A percentile compares a stretch with the other conserved stretches of the same genome.
Evolutionary conservation across 2,888 invertebrate genomes (phyloP).

Genomic region (Melipona bicolor): DNA sequence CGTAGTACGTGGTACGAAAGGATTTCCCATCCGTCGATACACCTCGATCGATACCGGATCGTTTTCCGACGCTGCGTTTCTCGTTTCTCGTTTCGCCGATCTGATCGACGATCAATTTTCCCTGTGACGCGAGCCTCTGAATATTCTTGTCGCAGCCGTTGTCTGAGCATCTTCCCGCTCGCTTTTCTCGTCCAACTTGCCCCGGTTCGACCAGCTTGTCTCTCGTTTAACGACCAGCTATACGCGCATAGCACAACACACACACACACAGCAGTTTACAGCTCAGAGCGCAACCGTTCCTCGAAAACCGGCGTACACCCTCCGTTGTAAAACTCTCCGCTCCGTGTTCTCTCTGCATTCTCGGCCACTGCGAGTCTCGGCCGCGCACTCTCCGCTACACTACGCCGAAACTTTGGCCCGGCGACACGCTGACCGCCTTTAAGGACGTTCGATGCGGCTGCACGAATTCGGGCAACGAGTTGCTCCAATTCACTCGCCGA

Average conservation of each 20-base stretch:
- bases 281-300: not conserved
- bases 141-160: not conserved
- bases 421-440: conserved; percentile 17
- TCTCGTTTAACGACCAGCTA: not conserved
- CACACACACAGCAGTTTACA: conserved; percentile 4
- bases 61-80: not conserved
- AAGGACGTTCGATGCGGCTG: not conserved
- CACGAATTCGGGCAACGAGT: not conserved
- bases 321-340: conserved; percentile 8
- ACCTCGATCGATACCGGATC: not conserved
- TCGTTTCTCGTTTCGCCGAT: not conserved
- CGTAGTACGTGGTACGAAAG: not conserved
- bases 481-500: not conserved
- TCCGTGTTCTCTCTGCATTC: conserved; percentile 21
- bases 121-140: too few relatives aligned
- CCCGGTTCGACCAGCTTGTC: not conserved
- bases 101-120: not conserved
- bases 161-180: not conserved
- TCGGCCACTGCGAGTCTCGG: not conserved
- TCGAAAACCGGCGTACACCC: not conserved
- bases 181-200: not conserved
- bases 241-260: not conserved
- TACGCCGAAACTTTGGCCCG: not conserved
- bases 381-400: not conserved
- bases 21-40: conserved; percentile 9